A percentile compares a stretch with the other conserved stretches of the same genome.
These are phyloP conservation scores for Venturia canescens DNA, from an alignment of 1,140 invertebrate species.

Conservation along the genomic window DNA sequence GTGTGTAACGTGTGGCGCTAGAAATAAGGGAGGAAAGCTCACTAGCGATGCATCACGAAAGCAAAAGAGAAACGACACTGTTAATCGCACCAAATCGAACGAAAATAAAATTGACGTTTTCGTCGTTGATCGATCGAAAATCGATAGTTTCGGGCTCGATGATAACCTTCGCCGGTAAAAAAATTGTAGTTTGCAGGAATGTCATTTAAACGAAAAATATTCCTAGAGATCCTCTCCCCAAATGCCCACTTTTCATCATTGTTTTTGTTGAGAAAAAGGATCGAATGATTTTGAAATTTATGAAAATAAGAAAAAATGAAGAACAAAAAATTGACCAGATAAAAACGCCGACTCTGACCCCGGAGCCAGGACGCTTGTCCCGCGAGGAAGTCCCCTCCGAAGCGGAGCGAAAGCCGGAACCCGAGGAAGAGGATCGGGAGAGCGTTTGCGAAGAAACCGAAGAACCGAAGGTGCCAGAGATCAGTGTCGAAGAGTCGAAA, in stretches of 20 bases:
- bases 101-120: conserved; percentile 33
- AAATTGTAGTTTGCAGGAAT: conserved; percentile 51
- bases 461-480: background rate
- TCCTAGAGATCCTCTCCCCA: conserved; percentile 47
- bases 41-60: background rate
- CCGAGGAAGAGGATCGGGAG: conserved; percentile 48
- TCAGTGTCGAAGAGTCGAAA: conserved; percentile 36
- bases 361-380: conserved; percentile 55
- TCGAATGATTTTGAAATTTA: no score
- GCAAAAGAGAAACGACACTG: conserved; percentile 11
- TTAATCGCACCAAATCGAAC: conserved; percentile 25
- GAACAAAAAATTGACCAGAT: conserved; percentile 55
- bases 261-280: background rate
- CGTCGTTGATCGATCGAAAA: conserved; percentile 12
- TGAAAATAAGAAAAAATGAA: conserved; percentile 22
- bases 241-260: conserved; percentile 39
- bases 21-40: conserved; percentile 4
- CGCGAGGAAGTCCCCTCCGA: conserved; percentile 62
- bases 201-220: conserved; percentile 55
- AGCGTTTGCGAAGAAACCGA: conserved; percentile 29
- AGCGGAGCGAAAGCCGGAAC: conserved; percentile 62
- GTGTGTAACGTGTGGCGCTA: background rate
- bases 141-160: conserved; percentile 27
- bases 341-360: conserved; percentile 58
- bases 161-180: conserved; percentile 42